Evolutionary conservation across 2,888 invertebrate genomes (phyloP).

Genomic region (Gandaritis pyraliata): DNA sequence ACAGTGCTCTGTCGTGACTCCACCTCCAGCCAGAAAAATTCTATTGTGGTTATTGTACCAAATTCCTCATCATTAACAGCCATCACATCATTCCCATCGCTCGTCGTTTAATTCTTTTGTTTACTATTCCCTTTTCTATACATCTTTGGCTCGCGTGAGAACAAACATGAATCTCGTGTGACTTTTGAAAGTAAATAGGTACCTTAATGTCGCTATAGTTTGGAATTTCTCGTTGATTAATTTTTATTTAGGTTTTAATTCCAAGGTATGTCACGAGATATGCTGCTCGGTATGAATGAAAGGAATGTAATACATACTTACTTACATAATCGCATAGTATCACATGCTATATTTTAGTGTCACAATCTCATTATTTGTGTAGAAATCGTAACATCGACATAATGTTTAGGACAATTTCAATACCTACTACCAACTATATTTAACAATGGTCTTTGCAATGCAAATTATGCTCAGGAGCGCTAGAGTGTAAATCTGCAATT

Average conservation of each 20-base stretch:
- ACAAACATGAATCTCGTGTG: slow-evolving; percentile 50
- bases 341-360: slow-evolving; percentile 41
- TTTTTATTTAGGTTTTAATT: slow-evolving; percentile 54
- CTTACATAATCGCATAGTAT: slow-evolving; percentile 43
- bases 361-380: slow-evolving; percentile 46
- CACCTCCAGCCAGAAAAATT: slow-evolving; percentile 78
- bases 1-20: slow-evolving; percentile 57
- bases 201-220: slow-evolving; percentile 39
- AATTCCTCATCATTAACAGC: slow-evolving; percentile 78
- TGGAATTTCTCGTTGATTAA: slow-evolving; percentile 65
- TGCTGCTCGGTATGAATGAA: slow-evolving; percentile 49
- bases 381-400: slow-evolving; percentile 44
- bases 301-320: slow-evolving; percentile 58
- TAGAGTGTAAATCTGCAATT: no score
- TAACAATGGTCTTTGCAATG: no score
- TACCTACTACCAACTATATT: no score
- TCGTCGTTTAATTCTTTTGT: slow-evolving; percentile 62
- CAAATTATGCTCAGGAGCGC: no score
- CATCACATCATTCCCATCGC: slow-evolving; percentile 64
- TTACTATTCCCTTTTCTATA: slow-evolving; percentile 60
- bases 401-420: slow-evolving; percentile 49
- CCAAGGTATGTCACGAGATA: slow-evolving; percentile 49
- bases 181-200: slow-evolving; percentile 53
- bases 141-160: slow-evolving; percentile 54
- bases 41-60: slow-evolving; percentile 81